Percentiles rank a stretch among this genome's conserved stretches.
phyloP scores from a whole-genome alignment of 2,797 vertebrate species.

The Smutsia temminckii region DNA sequence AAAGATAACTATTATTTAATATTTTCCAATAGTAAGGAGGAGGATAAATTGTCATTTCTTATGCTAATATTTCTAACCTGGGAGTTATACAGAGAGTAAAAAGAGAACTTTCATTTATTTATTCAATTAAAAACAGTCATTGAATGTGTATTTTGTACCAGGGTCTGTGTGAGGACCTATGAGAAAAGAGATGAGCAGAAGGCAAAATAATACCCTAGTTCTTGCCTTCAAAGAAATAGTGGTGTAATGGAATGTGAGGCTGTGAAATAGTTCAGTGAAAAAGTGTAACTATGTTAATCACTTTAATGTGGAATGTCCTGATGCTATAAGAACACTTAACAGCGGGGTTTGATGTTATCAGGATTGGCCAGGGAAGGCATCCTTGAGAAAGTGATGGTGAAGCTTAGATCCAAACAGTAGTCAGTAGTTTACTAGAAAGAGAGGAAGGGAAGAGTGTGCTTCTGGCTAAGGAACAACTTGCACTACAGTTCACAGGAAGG shows the following conservation, averaged over 20 bases:
- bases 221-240: background rate
- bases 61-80: background rate
- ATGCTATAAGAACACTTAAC: background rate
- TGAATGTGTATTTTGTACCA: background rate
- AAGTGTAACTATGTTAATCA: background rate
- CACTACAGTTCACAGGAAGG: background rate
- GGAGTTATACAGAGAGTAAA: background rate
- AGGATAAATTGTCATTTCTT: background rate
- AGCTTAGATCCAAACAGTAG: background rate
- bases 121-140: background rate
- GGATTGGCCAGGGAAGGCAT: background rate
- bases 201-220: background rate
- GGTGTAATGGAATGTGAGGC: background rate
- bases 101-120: background rate
- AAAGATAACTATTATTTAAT: background rate
- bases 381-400: background rate
- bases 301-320: background rate
- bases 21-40: background rate
- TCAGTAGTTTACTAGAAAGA: background rate
- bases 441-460: background rate
- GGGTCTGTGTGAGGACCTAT: background rate
- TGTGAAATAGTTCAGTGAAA: background rate
- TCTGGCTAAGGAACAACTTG: background rate
- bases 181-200: background rate
- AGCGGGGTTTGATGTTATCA: background rate